Evolutionary conservation across 2,888 invertebrate species (phyloP).

Genomic region (Microplitis manilae): DNA sequence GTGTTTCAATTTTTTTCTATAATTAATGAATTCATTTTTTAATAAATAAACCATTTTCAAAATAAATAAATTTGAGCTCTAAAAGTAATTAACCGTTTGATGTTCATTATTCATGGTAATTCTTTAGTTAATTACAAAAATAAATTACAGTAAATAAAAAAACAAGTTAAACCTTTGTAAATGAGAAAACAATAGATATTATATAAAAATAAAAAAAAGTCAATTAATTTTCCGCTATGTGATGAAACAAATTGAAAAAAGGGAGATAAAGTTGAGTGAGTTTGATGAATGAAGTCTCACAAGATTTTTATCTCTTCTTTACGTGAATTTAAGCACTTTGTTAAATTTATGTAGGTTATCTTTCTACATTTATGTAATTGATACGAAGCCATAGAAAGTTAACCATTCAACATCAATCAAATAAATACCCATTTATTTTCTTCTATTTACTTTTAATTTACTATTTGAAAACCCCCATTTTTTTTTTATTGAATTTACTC

Average conservation of each 20-base stretch:
- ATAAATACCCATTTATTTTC: background rate
- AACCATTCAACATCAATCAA: background rate
- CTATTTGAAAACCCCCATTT: background rate
- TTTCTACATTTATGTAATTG: background rate
- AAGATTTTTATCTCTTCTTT: constrained; percentile 10
- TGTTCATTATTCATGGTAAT: no score
- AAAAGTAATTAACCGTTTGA: no score
- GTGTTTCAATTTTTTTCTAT: no score
- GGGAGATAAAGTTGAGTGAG: constrained; percentile 8
- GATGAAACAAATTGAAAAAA: background rate
- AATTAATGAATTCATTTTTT: no score
- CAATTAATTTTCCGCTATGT: background rate
- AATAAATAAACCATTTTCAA: no score
- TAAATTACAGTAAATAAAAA: no score
- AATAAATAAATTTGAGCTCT: no score
- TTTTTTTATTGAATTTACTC: background rate
- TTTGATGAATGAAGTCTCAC: constrained; percentile 2
- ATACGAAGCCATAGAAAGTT: background rate
- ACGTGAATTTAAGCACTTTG: background rate
- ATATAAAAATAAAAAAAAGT: constrained; percentile 6
- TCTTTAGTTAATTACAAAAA: no score
- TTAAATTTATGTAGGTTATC: background rate
- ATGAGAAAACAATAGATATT: background rate
- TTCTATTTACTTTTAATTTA: background rate
- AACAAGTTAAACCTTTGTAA: background rate